Evolutionary conservation across 2,113 vertebrate genomes (phyloP).

Genomic region (Ploceus nigricollis): DNA sequence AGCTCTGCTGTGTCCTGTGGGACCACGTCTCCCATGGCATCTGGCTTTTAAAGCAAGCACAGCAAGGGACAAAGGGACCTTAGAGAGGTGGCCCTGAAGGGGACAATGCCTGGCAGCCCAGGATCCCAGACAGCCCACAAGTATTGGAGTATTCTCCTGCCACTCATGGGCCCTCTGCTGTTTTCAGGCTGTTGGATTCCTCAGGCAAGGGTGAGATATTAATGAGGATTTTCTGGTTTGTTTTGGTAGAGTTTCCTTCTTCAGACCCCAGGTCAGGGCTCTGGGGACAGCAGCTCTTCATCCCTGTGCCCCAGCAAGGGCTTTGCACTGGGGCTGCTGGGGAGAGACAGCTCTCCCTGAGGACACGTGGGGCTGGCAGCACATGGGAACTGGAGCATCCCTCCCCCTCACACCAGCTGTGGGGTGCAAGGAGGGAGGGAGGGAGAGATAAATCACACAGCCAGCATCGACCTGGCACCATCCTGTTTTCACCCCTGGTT

Average conservation of each 20-base stretch:
- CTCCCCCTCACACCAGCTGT: background rate
- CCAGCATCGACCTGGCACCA: background rate
- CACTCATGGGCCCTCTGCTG: background rate
- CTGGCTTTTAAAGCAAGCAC: background rate
- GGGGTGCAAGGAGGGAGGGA: background rate
- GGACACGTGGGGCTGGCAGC: background rate
- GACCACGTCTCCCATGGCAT: background rate
- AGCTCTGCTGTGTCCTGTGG: background rate
- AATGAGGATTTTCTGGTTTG: fast-evolving
- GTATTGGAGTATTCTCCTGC: background rate
- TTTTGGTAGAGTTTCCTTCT: background rate
- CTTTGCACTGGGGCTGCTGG: background rate
- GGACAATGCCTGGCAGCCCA: background rate
- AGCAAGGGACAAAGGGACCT: background rate
- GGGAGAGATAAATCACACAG: background rate
- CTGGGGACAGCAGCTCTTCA: background rate
- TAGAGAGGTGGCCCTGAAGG: background rate
- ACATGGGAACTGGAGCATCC: background rate
- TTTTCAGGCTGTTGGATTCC: background rate
- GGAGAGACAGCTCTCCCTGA: background rate
- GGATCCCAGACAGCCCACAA: background rate
- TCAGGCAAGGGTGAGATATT: background rate
- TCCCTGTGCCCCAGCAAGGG: background rate
- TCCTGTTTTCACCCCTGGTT: background rate
- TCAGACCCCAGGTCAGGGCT: background rate